These are phyloP conservation scores for Eupithecia subfuscata DNA, from an alignment of 2,888 invertebrate species.

Conservation along the genomic window DNA sequence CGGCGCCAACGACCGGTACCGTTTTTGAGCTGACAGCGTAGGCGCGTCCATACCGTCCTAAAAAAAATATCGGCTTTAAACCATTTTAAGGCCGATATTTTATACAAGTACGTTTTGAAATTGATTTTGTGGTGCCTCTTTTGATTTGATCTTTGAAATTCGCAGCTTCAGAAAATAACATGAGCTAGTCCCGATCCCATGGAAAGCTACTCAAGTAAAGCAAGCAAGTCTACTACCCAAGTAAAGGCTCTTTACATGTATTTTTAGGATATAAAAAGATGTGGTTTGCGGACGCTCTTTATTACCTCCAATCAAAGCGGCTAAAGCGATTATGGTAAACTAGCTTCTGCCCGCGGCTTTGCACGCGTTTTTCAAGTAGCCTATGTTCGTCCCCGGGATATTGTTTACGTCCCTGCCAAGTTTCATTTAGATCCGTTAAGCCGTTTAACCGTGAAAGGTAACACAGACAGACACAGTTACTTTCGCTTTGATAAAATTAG, in stretches of 20 bases:
- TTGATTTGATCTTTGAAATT: background rate
- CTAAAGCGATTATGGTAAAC: background rate
- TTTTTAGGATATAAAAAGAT: background rate
- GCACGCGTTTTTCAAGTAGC: too few relatives aligned
- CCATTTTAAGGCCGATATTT: background rate
- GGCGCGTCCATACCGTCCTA: too few relatives aligned
- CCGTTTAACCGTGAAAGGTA: too few relatives aligned
- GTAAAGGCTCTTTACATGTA: background rate
- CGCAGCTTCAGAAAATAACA: background rate
- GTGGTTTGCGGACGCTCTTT: background rate
- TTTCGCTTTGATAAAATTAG: too few relatives aligned
- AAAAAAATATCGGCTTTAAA: too few relatives aligned
- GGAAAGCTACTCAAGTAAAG: background rate
- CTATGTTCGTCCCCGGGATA: too few relatives aligned
- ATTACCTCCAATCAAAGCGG: background rate
- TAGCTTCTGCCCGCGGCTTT: too few relatives aligned
- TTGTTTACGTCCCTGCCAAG: too few relatives aligned
- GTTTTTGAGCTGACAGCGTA: background rate
- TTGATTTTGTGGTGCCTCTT: background rate
- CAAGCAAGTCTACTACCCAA: too few relatives aligned
- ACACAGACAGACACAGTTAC: too few relatives aligned
- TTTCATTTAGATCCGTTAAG: background rate
- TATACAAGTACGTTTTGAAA: background rate
- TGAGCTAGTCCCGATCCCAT: background rate
- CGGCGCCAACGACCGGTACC: slow-evolving; percentile 1